These are phyloP conservation scores for Sylvilagus bachmani DNA, from an alignment of 2,113 vertebrate genomes.

Conservation along the genomic window DNA sequence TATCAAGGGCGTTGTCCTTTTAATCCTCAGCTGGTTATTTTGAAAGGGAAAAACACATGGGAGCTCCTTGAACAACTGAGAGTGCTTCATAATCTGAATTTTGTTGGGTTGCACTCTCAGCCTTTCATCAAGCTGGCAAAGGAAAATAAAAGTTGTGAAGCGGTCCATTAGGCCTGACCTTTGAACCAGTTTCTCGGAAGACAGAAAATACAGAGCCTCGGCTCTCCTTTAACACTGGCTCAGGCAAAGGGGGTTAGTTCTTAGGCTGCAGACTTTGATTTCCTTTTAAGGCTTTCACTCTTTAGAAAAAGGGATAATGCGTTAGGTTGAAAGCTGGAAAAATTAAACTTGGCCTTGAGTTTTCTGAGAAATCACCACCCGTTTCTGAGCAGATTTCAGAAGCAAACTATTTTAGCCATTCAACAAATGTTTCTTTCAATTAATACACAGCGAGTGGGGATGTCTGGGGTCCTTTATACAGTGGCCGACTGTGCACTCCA, in stretches of 20 bases:
- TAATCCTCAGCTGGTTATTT: background rate
- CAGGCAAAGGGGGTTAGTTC: slow-evolving; percentile 50
- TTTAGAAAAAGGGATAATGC: slow-evolving; percentile 66
- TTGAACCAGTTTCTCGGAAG: slow-evolving; percentile 74
- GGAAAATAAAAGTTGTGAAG: slow-evolving; percentile 67
- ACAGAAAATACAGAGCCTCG: background rate
- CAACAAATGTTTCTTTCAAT: slow-evolving; percentile 77
- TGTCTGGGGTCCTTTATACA: slow-evolving; percentile 67
- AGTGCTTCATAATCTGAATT: slow-evolving; percentile 61
- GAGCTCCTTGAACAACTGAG: slow-evolving; percentile 21
- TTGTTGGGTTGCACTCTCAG: slow-evolving; percentile 60
- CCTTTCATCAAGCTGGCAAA: slow-evolving; percentile 71
- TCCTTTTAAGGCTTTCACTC: slow-evolving; percentile 72
- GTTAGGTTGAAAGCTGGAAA: slow-evolving; percentile 69
- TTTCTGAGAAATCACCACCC: slow-evolving; percentile 69
- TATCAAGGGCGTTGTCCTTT: background rate
- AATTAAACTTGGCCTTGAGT: slow-evolving; percentile 76
- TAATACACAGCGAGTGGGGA: background rate
- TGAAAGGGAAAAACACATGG: background rate
- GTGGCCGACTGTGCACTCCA: slow-evolving; percentile 59
- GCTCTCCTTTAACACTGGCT: slow-evolving; percentile 42
- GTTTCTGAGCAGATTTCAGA: slow-evolving; percentile 71
- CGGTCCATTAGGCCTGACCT: slow-evolving; percentile 67
- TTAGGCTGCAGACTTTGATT: slow-evolving; percentile 66
- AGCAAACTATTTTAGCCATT: slow-evolving; percentile 55